phyloP scores from a whole-genome alignment of 1,140 invertebrate genomes.

The Wiebesia pumilae region DNA sequence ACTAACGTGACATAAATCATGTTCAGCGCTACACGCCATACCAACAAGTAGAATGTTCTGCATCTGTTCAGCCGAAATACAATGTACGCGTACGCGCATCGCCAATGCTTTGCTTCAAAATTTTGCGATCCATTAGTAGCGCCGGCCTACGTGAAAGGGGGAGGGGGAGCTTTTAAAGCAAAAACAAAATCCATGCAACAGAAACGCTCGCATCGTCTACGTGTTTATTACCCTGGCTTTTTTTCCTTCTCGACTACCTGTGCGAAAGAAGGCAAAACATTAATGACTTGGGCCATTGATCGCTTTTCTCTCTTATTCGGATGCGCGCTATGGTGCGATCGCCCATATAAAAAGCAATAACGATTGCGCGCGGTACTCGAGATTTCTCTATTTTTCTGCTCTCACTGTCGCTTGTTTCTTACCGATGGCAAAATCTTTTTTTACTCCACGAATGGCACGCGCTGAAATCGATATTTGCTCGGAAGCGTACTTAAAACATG shows the following conservation, averaged over 20 bases:
- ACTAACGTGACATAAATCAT: conserved; percentile 37
- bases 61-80: conserved; percentile 14
- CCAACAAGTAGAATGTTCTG: conserved; percentile 23
- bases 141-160: not conserved
- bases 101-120: conserved; percentile 60
- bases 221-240: not conserved
- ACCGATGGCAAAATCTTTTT: conserved; percentile 19
- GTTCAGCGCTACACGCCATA: not conserved
- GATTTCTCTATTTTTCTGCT: not conserved
- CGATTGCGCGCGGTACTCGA: not conserved
- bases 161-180: not conserved
- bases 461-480: conserved; percentile 11
- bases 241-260: not conserved
- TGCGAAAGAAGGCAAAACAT: not conserved
- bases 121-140: conserved; percentile 58
- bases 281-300: conserved; percentile 4
- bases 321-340: not conserved
- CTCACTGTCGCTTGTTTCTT: not conserved
- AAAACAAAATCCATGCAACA: not conserved
- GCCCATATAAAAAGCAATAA: conserved; percentile 20
- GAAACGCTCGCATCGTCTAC: too few relatives aligned
- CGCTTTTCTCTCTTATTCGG: conserved; percentile 11
- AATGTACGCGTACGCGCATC: not conserved
- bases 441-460: conserved; percentile 9
- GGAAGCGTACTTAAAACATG: not conserved